A percentile compares a stretch with the other conserved stretches of the same genome.
These are phyloP conservation scores for Cossypha caffra DNA, from an alignment of 2,797 vertebrate genomes.

Conservation along the genomic window DNA sequence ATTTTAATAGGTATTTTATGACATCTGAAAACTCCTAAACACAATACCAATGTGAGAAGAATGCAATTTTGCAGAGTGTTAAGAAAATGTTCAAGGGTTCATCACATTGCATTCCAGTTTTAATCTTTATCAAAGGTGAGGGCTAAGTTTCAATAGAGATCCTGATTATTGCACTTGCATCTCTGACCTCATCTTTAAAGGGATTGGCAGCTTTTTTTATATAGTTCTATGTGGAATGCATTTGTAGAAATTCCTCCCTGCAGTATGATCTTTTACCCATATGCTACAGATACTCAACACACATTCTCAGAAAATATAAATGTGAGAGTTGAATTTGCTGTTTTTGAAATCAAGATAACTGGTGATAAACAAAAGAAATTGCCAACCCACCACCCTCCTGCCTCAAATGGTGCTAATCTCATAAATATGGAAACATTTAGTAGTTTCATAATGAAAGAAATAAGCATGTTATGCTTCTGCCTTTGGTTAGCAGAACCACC, in stretches of 20 bases:
- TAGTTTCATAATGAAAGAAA: constrained; percentile 28
- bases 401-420: neutral
- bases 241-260: neutral
- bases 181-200: neutral
- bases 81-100: neutral
- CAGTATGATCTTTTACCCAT: neutral
- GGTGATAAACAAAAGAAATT: neutral
- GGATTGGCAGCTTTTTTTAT: neutral
- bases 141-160: neutral
- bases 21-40: neutral
- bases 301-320: neutral
- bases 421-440: constrained; percentile 29
- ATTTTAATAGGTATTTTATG: neutral
- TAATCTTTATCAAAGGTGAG: neutral
- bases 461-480: neutral
- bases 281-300: neutral
- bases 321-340: neutral
- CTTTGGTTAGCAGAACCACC: neutral
- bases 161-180: neutral
- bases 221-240: neutral
- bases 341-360: neutral
- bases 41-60: neutral
- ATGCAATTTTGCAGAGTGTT: neutral
- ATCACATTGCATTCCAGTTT: neutral
- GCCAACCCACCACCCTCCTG: neutral